Evolutionary conservation across 2,888 invertebrate genomes (phyloP).

Genomic region (Macropis europaea): DNA sequence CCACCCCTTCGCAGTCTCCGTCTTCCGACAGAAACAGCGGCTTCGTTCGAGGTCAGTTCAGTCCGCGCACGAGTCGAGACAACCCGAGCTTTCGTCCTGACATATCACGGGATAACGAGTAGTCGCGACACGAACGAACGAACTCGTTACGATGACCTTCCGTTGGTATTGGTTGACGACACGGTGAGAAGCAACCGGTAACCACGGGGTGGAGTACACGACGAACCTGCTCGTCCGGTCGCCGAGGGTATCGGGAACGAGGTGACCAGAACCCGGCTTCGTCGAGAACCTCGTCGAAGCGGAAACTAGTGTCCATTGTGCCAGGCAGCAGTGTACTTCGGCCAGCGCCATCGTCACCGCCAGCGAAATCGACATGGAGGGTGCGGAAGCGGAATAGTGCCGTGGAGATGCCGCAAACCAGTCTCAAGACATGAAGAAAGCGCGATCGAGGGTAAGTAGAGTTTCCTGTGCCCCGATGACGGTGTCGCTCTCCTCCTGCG

Average conservation of each 20-base stretch:
- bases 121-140: slow-evolving; percentile 18
- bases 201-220: too few species aligned
- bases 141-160: slow-evolving; percentile 44
- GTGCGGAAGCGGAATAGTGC: slow-evolving; percentile 56
- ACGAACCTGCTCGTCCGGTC: too few species aligned
- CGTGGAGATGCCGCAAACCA: slow-evolving; percentile 70
- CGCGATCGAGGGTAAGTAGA: slow-evolving; percentile 70
- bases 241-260: background rate
- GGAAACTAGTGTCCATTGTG: slow-evolving; percentile 56
- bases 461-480: background rate
- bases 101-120: slow-evolving; percentile 17
- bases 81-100: slow-evolving; percentile 50
- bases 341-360: slow-evolving; percentile 56
- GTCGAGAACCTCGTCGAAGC: background rate
- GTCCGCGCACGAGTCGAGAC: slow-evolving; percentile 74
- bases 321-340: slow-evolving; percentile 20
- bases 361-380: slow-evolving; percentile 60
- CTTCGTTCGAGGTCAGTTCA: slow-evolving; percentile 69
- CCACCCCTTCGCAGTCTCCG: slow-evolving; percentile 4
- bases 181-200: slow-evolving; percentile 52
- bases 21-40: slow-evolving; percentile 50
- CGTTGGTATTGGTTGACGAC: slow-evolving; percentile 36
- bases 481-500: slow-evolving; percentile 4
- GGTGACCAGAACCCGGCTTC: slow-evolving; percentile 7
- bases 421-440: slow-evolving; percentile 74